phyloP scores from a whole-genome alignment of 2,888 invertebrate species.

The Scaptomyza caliginosa region DNA sequence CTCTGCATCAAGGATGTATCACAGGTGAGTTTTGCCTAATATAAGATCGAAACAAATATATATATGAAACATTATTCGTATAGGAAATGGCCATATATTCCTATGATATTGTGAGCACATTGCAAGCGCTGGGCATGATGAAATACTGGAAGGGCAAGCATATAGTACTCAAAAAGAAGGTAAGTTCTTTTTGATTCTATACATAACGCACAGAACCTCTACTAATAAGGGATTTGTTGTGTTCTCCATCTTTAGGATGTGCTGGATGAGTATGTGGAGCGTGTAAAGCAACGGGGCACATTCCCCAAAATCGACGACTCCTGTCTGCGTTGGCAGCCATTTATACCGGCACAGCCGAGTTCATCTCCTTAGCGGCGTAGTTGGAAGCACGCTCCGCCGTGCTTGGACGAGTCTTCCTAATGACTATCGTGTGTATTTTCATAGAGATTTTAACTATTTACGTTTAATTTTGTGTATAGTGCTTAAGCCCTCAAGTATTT shows the following conservation, averaged over 20 bases:
- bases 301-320: conserved; percentile 94
- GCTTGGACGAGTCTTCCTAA: conserved; percentile 63
- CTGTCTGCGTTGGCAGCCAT: conserved; percentile 95
- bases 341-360: conserved; percentile 85
- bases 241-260: conserved; percentile 88
- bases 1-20: conserved; percentile 94
- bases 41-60: background rate
- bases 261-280: conserved; percentile 95
- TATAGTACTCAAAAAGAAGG: conserved; percentile 97
- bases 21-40: conserved; percentile 78
- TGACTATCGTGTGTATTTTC: conserved; percentile 35
- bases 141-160: conserved; percentile 99
- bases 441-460: conserved; percentile 31
- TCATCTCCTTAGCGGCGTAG: conserved; percentile 76
- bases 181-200: conserved; percentile 79
- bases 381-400: conserved; percentile 68
- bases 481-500: conserved; percentile 45
- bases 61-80: background rate
- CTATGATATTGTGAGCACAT: conserved; percentile 98
- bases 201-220: background rate
- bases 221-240: background rate
- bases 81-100: conserved; percentile 97
- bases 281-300: conserved; percentile 90
- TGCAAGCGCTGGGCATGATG: conserved; percentile 98
- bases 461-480: conserved; percentile 27